phyloP scores from a whole-genome alignment of 2,888 invertebrate genomes.

The Drosophila antonietae region DNA sequence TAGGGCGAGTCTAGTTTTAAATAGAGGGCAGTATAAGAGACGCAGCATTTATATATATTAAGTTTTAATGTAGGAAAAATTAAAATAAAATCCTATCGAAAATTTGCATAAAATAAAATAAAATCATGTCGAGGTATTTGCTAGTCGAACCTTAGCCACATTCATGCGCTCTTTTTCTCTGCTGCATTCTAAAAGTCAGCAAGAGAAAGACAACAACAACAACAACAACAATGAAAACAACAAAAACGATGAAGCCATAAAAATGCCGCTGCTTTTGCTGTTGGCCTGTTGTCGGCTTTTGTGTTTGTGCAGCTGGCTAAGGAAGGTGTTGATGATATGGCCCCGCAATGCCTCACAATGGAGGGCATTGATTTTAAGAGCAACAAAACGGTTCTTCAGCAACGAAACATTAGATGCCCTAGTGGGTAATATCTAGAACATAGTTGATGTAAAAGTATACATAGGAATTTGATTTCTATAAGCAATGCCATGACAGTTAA shows the following conservation, averaged over 20 bases:
- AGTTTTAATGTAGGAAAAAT: no score
- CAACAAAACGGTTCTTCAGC: slow-evolving; percentile 16
- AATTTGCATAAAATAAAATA: background rate
- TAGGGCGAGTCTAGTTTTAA: no score
- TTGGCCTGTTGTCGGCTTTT: slow-evolving; percentile 44
- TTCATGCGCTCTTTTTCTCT: slow-evolving; percentile 7
- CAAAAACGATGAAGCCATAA: slow-evolving; percentile 69
- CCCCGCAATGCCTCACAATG: slow-evolving; percentile 32
- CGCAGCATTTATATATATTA: no score
- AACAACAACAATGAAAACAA: slow-evolving; percentile 8
- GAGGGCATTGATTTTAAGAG: slow-evolving; percentile 71
- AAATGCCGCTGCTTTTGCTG: slow-evolving; percentile 68
- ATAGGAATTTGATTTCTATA: background rate
- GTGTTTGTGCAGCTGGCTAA: slow-evolving; percentile 68
- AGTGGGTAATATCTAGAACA: background rate
- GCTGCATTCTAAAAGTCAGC: slow-evolving; percentile 36
- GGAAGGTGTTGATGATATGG: slow-evolving; percentile 74
- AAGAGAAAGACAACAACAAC: slow-evolving; percentile 5
- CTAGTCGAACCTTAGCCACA: background rate
- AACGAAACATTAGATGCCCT: slow-evolving; percentile 33
- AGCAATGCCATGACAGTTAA: background rate
- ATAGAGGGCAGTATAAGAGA: no score
- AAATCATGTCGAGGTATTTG: background rate
- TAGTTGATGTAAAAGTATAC: background rate
- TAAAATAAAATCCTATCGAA: no score